Percentiles rank a stretch among this genome's conserved stretches.
Conservation (phyloP, 2,888 invertebrate species). For the Bombyx huttoni region DNA sequence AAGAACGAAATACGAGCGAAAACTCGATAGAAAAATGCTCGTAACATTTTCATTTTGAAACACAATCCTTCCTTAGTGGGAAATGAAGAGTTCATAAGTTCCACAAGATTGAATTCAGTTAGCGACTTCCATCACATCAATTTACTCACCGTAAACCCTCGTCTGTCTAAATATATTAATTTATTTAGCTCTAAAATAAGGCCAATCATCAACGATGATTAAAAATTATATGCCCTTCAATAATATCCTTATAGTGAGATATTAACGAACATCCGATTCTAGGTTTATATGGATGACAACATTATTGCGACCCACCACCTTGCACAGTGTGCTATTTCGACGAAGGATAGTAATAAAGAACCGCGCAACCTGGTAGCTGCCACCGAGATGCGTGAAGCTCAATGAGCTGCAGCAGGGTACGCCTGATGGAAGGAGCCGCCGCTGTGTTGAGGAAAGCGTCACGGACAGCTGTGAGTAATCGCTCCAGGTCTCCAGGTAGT, state of each 20-base stretch:
- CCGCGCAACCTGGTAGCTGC: slow-evolving; percentile 91
- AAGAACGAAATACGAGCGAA: neutral
- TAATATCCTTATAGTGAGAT: neutral
- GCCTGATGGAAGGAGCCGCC: slow-evolving; percentile 82
- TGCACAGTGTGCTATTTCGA: slow-evolving; percentile 42
- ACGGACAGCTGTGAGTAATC: slow-evolving; percentile 83
- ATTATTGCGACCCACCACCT: neutral
- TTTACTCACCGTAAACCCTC: neutral
- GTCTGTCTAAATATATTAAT: neutral
- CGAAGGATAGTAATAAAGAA: slow-evolving; percentile 88
- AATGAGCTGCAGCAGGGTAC: slow-evolving; percentile 89
- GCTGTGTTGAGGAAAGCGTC: slow-evolving; percentile 87
- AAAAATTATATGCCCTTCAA: too few relatives aligned
- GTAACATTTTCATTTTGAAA: too few relatives aligned
- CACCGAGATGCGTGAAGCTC: slow-evolving; percentile 92
- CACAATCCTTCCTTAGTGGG: too few relatives aligned
- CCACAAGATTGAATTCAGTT: too few relatives aligned
- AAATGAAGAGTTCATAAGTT: too few relatives aligned
- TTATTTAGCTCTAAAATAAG: too few relatives aligned
- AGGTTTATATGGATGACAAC: slow-evolving; percentile 2
- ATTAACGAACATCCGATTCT: neutral
- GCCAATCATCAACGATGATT: too few relatives aligned
- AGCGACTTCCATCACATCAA: too few relatives aligned
- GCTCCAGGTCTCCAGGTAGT: slow-evolving; percentile 84
- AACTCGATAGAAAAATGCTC: too few relatives aligned